Evolutionary conservation across 2,797 vertebrate species (phyloP), one percentile per base, ranked within the genome.

Genomic region (Geotrypetes seraphini): DNA sequence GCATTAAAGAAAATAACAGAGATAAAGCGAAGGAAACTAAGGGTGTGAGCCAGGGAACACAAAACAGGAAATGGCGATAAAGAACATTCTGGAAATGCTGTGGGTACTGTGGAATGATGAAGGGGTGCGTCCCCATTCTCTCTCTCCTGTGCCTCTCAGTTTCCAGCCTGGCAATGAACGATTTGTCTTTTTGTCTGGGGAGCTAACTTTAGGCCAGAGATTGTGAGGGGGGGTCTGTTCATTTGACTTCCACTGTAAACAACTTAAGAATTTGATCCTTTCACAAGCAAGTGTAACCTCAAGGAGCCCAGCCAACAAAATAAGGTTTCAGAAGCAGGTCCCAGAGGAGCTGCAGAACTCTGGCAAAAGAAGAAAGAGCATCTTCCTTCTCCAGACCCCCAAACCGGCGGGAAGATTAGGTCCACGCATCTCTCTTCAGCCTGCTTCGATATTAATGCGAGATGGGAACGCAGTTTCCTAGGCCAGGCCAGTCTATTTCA

Each of bases 231-330:
- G 11, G n/a, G n/a, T n/a, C 14, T 20, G n/a, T 9, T 19, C 17
- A 33, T 36, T 18, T 17, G 2, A 30, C 22, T 32, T 59, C 26
- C 43, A 22, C 34, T 16, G 32, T 42, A 49, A 62, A 72, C 36
- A 63, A 38, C 5, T 30, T 31, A 37, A 36, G 36, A 42, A 32
- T 5, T 13, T 28, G 33, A 42, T 8, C 13, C 32, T 9, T 27
- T 46, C 53, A 30, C 11, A 25, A 22, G 16, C 6, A 19, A 5
- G 21, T 35, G 26, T 13, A 44, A 45, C 19, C 10, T 46, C 16
- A 20, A 12, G 10, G 31, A 28, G 0, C 2, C 24, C 16, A 39
- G 49, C 45, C 42, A 27, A 34, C 17, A 43, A 30, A 52, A 36
- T 28, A 44, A 53, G 25, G 38, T 42, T 20, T 18, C 12, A 31